These are phyloP conservation scores for Oxycera nigricornis DNA, from an alignment of 2,888 invertebrate species.

Conservation along the genomic window DNA sequence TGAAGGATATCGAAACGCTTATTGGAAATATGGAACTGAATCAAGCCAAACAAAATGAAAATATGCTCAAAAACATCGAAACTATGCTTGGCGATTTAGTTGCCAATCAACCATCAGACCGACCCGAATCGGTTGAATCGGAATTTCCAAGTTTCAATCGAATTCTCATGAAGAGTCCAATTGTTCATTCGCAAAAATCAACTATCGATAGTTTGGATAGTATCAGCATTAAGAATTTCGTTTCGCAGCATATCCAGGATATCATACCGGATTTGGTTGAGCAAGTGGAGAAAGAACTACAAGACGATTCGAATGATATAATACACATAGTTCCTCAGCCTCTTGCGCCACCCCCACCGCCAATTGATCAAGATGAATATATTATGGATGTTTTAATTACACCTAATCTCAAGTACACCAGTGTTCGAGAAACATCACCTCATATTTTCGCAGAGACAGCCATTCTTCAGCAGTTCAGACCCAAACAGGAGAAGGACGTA, in stretches of 20 bases:
- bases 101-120: conserved; percentile 40
- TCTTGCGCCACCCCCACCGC: conserved; percentile 41
- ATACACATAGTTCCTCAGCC: background rate
- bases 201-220: background rate
- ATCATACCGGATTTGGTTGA: conserved; percentile 61
- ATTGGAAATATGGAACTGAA: conserved; percentile 62
- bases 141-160: conserved; percentile 51
- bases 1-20: conserved; percentile 61
- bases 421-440: conserved; percentile 53
- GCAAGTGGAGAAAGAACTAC: conserved; percentile 59
- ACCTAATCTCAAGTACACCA: conserved; percentile 55
- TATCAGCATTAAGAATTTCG: conserved; percentile 59
- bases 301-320: conserved; percentile 49
- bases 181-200: conserved; percentile 48
- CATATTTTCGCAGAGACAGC: conserved; percentile 52
- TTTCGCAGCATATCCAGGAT: conserved; percentile 62
- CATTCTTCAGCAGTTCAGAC: conserved; percentile 54
- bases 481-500: conserved; percentile 50
- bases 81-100: conserved; percentile 56
- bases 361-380: conserved; percentile 36
- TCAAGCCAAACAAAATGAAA: conserved; percentile 59
- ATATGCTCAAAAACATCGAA: conserved; percentile 56
- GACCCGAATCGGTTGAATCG: conserved; percentile 49
- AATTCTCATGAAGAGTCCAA: conserved; percentile 60
- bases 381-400: conserved; percentile 58